phyloP scores from a whole-genome alignment of 2,888 invertebrate genomes.

The Amblyjoppa fuscipennis region DNA sequence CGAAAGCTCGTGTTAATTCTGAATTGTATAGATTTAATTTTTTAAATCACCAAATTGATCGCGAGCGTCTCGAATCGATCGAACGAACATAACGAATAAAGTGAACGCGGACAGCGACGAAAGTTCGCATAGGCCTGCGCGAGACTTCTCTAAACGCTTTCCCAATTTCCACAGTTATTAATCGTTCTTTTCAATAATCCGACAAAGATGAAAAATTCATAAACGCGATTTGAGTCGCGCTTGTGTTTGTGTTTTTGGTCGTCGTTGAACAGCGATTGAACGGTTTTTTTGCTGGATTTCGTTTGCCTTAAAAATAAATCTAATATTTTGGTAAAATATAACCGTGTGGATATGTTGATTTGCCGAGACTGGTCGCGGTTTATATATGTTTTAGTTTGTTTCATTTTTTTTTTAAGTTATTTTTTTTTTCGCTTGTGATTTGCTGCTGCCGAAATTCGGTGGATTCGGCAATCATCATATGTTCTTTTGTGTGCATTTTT shows the following conservation, averaged over 20 bases:
- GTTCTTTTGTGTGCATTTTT: conserved; percentile 25
- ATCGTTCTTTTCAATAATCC: conserved; percentile 3
- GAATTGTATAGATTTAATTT: conserved; percentile 18
- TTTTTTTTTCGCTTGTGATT: not conserved
- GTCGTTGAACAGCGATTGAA: conserved; percentile 27
- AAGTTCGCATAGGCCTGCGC: conserved; percentile 36
- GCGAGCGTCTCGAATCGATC: conserved; percentile 16
- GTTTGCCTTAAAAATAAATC: conserved; percentile 43
- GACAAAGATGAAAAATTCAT: conserved; percentile 19
- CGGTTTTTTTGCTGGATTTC: conserved; percentile 10
- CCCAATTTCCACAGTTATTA: conserved; percentile 3
- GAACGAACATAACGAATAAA: conserved; percentile 28
- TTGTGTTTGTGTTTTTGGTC: conserved; percentile 54
- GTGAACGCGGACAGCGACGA: conserved; percentile 34
- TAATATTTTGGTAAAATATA: conserved; percentile 56
- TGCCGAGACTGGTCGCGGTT: conserved; percentile 70
- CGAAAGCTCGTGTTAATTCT: conserved; percentile 48
- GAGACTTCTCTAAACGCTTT: conserved; percentile 8
- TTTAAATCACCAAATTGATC: conserved; percentile 25
- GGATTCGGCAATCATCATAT: conserved; percentile 47
- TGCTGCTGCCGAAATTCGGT: conserved; percentile 29
- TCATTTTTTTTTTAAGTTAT: conserved; percentile 24
- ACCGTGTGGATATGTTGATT: conserved; percentile 72
- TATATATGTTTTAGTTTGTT: conserved; percentile 57
- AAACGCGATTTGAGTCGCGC: conserved; percentile 21